A percentile compares a stretch with the other conserved stretches of the same genome.
These are phyloP conservation scores for Pantelozetes paolii DNA, from an alignment of 2,888 invertebrate species.

Conservation along the genomic window DNA sequence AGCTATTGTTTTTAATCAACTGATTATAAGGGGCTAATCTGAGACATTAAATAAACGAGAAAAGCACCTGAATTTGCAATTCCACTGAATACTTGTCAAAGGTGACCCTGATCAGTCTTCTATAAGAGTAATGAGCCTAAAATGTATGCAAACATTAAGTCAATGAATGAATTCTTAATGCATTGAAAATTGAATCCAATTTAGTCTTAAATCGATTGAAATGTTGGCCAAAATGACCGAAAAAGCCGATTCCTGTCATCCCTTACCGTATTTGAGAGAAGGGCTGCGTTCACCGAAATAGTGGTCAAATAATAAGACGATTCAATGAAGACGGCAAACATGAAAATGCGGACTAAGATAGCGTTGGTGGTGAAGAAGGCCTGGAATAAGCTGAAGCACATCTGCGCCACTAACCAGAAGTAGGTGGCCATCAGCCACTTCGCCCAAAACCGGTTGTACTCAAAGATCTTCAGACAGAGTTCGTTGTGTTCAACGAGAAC, in stretches of 20 bases:
- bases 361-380: slow-evolving; percentile 36
- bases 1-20: slow-evolving; percentile 8
- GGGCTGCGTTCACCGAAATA: slow-evolving; percentile 25
- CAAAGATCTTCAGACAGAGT: slow-evolving; percentile 34
- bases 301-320: slow-evolving; percentile 29
- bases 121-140: slow-evolving; percentile 40
- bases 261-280: slow-evolving; percentile 37
- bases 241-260: neutral
- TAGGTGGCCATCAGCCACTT: slow-evolving; percentile 36
- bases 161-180: no score
- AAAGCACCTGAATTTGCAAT: slow-evolving; percentile 40
- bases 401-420: slow-evolving; percentile 28
- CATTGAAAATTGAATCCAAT: no score
- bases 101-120: slow-evolving; percentile 34
- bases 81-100: slow-evolving; percentile 41
- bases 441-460: slow-evolving; percentile 40
- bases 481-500: slow-evolving; percentile 38
- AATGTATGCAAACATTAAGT: slow-evolving; percentile 1
- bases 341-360: slow-evolving; percentile 14
- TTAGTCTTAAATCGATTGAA: no score
- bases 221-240: no score
- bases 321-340: slow-evolving; percentile 19
- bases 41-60: neutral
- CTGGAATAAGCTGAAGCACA: slow-evolving; percentile 38
- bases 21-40: neutral